Conservation (phyloP, 1,140 invertebrate genomes). For the Calephelis virginiensis region DNA sequence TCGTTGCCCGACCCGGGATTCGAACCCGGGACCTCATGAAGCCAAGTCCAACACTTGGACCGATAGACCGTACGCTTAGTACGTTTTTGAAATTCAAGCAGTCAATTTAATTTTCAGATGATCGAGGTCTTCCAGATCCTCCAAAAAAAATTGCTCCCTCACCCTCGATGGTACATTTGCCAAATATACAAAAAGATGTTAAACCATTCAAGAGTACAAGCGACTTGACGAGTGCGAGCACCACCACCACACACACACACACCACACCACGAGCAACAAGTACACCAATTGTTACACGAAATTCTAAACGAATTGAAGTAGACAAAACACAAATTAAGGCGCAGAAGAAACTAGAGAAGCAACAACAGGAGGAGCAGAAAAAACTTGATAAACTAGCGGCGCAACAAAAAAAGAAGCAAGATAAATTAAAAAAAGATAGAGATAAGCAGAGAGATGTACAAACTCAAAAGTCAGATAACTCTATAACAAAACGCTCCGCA, state of each 20-base stretch:
- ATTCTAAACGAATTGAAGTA: constrained; percentile 33
- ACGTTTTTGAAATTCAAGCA: too few relatives aligned
- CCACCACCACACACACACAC: constrained; percentile 28
- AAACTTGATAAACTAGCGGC: constrained; percentile 43
- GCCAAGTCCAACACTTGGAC: too few relatives aligned
- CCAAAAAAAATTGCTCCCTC: constrained; percentile 36
- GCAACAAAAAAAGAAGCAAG: constrained; percentile 45
- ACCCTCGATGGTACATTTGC: constrained; percentile 46
- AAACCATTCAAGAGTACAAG: constrained; percentile 50
- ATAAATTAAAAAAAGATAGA: constrained; percentile 47
- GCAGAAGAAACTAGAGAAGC: constrained; percentile 51
- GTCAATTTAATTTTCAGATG: constrained; percentile 35
- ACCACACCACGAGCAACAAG: too few relatives aligned
- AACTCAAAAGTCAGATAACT: not conserved
- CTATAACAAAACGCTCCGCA: constrained; percentile 29
- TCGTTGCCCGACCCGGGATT: too few relatives aligned
- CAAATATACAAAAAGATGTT: constrained; percentile 25
- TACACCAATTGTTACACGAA: constrained; percentile 36
- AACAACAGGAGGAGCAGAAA: constrained; percentile 40
- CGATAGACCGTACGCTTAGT: too few relatives aligned
- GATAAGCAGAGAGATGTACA: constrained; percentile 30
- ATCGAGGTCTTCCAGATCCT: constrained; percentile 29
- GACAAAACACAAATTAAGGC: constrained; percentile 45
- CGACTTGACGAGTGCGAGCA: constrained; percentile 35
- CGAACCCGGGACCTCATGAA: too few relatives aligned